These are phyloP conservation scores for Rhinoraja longicauda DNA, from an alignment of 2,797 vertebrate genomes.

Conservation along the genomic window DNA sequence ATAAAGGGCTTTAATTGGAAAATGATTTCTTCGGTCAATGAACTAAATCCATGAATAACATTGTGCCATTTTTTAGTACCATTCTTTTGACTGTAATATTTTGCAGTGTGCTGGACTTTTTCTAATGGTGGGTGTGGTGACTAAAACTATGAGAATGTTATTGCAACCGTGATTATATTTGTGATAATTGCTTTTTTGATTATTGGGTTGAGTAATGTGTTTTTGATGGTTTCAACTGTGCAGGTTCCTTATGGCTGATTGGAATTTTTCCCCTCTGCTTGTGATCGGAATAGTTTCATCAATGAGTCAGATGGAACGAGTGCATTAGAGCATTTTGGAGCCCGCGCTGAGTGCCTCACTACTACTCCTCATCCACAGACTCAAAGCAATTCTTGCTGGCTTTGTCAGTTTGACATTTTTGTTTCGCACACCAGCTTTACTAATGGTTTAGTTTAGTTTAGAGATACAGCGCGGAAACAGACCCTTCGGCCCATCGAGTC, in stretches of 20 bases:
- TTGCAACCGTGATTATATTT: not conserved
- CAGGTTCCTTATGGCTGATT: not conserved
- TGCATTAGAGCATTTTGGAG: not conserved
- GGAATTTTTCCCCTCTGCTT: not conserved
- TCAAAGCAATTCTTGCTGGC: not conserved
- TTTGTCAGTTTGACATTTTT: not conserved
- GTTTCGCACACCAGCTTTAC: not conserved
- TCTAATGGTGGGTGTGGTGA: not conserved
- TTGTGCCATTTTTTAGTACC: not conserved
- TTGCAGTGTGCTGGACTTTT: not conserved
- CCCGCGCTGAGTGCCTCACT: not conserved
- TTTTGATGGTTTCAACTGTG: not conserved
- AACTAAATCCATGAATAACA: not conserved
- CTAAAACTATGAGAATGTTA: not conserved
- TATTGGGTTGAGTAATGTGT: not conserved
- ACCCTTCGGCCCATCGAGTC: too few relatives aligned
- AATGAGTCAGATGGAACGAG: slow-evolving; percentile 3
- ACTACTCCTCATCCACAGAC: not conserved
- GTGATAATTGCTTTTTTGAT: not conserved
- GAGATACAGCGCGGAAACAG: too few relatives aligned
- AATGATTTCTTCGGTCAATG: not conserved
- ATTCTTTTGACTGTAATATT: not conserved
- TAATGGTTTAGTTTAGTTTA: not conserved
- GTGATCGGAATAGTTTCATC: not conserved
- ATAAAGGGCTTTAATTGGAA: not conserved